Percentiles rank a stretch among this genome's conserved stretches.
Conservation (phyloP, 1,140 invertebrate genomes). For the Cheumatopsyche charites region DNA sequence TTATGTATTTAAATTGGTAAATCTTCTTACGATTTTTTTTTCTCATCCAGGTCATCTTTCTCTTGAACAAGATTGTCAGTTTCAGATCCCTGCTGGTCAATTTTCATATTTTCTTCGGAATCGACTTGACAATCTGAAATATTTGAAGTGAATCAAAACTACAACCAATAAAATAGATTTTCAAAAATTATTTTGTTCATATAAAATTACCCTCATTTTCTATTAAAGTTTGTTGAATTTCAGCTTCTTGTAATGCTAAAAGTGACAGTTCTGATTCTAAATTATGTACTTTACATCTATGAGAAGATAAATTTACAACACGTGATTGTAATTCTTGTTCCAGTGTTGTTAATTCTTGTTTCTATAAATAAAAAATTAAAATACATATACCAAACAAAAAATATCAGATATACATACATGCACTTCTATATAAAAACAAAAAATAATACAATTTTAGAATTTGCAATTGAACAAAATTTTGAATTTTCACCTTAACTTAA, state of each 20-base stretch:
- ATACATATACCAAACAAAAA: background rate
- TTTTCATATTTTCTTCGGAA: conserved; percentile 16
- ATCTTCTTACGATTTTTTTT: conserved; percentile 55
- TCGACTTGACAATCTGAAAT: background rate
- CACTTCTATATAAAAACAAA: background rate
- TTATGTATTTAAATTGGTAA: background rate
- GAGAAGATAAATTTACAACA: conserved; percentile 66
- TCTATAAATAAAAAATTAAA: too few species aligned
- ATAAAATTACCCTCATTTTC: conserved; percentile 30
- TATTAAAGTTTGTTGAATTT: conserved; percentile 56
- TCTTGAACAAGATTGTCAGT: conserved; percentile 20
- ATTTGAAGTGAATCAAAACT: background rate
- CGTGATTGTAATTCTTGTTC: conserved; percentile 68
- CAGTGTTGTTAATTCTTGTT: conserved; percentile 67
- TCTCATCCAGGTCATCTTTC: conserved; percentile 53
- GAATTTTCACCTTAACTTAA: too few species aligned
- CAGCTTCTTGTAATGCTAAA: conserved; percentile 57
- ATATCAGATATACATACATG: background rate
- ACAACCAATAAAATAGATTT: background rate
- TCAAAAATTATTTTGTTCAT: background rate
- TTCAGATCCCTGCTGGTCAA: background rate
- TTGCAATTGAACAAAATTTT: too few species aligned
- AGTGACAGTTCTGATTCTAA: conserved; percentile 68
- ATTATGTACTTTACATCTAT: conserved; percentile 66
- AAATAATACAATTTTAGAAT: too few species aligned